These are phyloP conservation scores for Astropecten irregularis DNA, from an alignment of 53 echinoderm and acorn worm genomes.

Conservation along the genomic window DNA sequence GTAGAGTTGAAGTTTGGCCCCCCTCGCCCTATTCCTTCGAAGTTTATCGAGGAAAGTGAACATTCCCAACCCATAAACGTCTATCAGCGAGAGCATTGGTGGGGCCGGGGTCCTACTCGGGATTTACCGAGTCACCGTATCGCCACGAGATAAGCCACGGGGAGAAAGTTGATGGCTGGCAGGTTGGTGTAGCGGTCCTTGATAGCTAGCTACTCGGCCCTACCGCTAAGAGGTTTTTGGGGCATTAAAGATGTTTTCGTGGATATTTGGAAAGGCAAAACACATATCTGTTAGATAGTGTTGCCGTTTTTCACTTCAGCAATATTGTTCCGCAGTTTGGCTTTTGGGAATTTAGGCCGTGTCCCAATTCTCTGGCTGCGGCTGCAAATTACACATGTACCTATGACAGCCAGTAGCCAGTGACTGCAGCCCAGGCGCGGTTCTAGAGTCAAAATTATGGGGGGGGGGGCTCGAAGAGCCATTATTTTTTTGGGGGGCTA, in stretches of 20 bases:
- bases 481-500: too few species aligned
- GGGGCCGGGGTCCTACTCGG: not conserved
- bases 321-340: not conserved
- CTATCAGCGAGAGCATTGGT: not conserved
- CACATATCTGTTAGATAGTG: not conserved
- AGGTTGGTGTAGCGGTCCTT: slow-evolving; percentile 15
- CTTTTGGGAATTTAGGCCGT: not conserved
- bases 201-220: too few species aligned
- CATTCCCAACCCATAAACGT: slow-evolving; percentile 24
- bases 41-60: not conserved
- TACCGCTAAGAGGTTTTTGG: not conserved
- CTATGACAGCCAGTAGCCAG: too few species aligned
- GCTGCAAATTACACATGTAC: too few species aligned
- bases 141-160: slow-evolving; percentile 4
- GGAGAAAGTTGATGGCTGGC: not conserved
- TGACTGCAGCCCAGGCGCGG: too few species aligned
- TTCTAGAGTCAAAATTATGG: too few species aligned
- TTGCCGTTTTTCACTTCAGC: not conserved
- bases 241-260: not conserved
- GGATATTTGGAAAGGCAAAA: not conserved
- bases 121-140: not conserved
- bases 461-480: too few species aligned
- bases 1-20: not conserved
- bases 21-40: not conserved
- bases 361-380: too few species aligned